Evolutionary conservation across 2,113 vertebrate species (phyloP).

Genomic region (Planiliza haematocheilus): DNA sequence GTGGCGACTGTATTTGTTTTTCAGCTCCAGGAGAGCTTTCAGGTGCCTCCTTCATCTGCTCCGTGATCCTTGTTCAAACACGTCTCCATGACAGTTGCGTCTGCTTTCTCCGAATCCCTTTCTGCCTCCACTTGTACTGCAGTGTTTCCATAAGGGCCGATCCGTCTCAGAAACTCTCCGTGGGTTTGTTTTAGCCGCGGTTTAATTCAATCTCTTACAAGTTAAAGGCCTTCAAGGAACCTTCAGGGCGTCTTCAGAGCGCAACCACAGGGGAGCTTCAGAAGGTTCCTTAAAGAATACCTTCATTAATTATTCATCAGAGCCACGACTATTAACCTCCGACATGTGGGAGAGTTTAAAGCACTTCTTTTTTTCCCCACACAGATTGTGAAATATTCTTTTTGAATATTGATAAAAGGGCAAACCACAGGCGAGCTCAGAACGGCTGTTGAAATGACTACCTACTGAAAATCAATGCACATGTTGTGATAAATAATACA

Average conservation of each 20-base stretch:
- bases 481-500: no score
- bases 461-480: no score
- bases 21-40: slow-evolving; percentile 20
- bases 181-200: slow-evolving; percentile 30
- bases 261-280: neutral
- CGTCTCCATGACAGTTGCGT: slow-evolving; percentile 48
- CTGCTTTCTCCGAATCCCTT: slow-evolving; percentile 21
- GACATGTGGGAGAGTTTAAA: neutral
- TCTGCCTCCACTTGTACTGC: slow-evolving; percentile 31
- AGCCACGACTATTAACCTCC: neutral
- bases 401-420: neutral
- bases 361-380: neutral
- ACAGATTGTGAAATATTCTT: neutral
- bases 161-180: slow-evolving; percentile 4
- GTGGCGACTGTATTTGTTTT: slow-evolving; percentile 42
- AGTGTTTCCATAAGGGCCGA: slow-evolving; percentile 11
- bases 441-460: no score
- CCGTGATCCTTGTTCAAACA: slow-evolving; percentile 66
- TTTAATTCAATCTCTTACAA: slow-evolving; percentile 44
- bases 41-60: slow-evolving; percentile 39
- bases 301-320: slow-evolving; percentile 32
- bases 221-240: slow-evolving; percentile 36
- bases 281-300: neutral
- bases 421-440: neutral
- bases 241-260: slow-evolving; percentile 33